These are phyloP conservation scores for Actinostola sp. DNA, from an alignment of 92 coral and sea anemone species.

Conservation along the genomic window DNA sequence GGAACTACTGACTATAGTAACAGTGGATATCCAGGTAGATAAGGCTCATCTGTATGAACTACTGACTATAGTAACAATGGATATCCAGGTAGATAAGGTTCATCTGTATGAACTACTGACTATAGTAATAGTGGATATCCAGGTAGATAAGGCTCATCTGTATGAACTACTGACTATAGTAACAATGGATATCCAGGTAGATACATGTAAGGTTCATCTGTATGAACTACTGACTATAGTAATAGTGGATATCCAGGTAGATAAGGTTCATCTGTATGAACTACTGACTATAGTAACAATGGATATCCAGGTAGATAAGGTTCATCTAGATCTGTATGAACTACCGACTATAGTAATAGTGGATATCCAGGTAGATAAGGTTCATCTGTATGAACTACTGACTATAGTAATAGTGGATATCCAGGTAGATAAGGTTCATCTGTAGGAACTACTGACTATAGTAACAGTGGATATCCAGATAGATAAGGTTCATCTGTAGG, in stretches of 20 bases:
- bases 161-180: too few relatives aligned
- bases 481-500: too few relatives aligned
- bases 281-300: conserved; percentile 44
- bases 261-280: too few relatives aligned
- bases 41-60: too few relatives aligned
- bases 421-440: too few relatives aligned
- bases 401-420: conserved; percentile 53
- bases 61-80: conserved; percentile 42
- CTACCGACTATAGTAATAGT: conserved; percentile 42
- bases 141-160: too few relatives aligned
- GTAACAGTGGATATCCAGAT: conserved; percentile 73
- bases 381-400: too few relatives aligned
- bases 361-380: conserved; percentile 73
- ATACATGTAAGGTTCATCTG: too few relatives aligned
- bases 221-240: too few relatives aligned
- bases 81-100: conserved; percentile 77
- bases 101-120: too few relatives aligned
- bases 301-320: conserved; percentile 73
- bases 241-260: conserved; percentile 69
- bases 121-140: conserved; percentile 58
- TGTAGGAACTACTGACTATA: too few relatives aligned
- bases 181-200: conserved; percentile 68
- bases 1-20: conserved; percentile 39
- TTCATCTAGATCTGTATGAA: too few relatives aligned
- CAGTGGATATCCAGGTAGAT: conserved; percentile 73